Conservation (phyloP, 2,888 invertebrate genomes). For the Caenorhabditis sp. region DNA sequence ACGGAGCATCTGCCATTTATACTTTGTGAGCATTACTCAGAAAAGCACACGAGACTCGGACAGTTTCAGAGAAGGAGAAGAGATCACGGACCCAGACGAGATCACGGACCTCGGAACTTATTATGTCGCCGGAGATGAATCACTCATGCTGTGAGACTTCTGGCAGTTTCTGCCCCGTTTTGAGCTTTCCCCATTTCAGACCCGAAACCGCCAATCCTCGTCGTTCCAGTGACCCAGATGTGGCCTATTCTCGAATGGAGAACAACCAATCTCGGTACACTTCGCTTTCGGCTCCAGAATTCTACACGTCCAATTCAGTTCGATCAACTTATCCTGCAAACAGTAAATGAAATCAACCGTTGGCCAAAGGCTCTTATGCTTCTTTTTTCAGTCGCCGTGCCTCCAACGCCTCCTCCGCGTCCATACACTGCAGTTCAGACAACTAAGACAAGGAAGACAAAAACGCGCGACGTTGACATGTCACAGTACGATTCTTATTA, state of each 20-base stretch:
- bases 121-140: constrained; percentile 63
- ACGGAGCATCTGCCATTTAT: constrained; percentile 56
- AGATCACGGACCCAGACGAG: constrained; percentile 66
- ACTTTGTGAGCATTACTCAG: constrained; percentile 28
- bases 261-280: constrained; percentile 41
- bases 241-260: background rate
- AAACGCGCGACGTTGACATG: constrained; percentile 31
- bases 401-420: constrained; percentile 57
- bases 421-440: constrained; percentile 43
- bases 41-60: background rate
- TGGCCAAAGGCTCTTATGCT: no score
- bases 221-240: constrained; percentile 44
- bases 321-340: constrained; percentile 54
- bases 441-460: constrained; percentile 8
- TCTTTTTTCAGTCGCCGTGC: constrained; percentile 35
- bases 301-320: constrained; percentile 52
- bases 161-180: background rate
- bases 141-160: constrained; percentile 54
- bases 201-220: constrained; percentile 16
- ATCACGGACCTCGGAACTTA: constrained; percentile 66
- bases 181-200: constrained; percentile 2
- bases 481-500: constrained; percentile 52
- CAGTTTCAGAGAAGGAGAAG: constrained; percentile 62
- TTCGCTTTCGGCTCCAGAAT: constrained; percentile 62
- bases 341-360: constrained; percentile 12